Evolutionary conservation across 2,888 invertebrate genomes (phyloP).

Genomic region (Autographa gamma): DNA sequence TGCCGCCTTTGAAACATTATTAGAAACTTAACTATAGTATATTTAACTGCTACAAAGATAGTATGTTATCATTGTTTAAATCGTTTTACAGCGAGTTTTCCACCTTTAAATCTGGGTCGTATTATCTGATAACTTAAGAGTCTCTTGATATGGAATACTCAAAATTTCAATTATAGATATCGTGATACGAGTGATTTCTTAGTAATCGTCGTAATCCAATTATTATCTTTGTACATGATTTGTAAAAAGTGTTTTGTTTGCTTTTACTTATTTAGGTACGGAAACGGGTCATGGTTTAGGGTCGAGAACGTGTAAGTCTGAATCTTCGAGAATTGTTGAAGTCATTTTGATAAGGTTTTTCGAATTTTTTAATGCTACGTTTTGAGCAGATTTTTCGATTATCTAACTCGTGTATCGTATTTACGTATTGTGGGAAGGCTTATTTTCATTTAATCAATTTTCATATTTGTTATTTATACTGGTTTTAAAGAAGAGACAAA

Average conservation of each 20-base stretch:
- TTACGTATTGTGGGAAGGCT: no score
- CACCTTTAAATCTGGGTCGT: constrained; percentile 54
- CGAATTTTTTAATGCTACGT: no score
- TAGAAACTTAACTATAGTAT: constrained; percentile 7
- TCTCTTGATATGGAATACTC: constrained; percentile 46
- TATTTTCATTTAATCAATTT: no score
- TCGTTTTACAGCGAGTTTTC: constrained; percentile 35
- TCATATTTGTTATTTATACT: no score
- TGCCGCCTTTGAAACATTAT: not conserved
- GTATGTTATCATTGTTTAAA: constrained; percentile 40
- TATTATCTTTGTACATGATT: constrained; percentile 44
- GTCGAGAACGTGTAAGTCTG: no score
- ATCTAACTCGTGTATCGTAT: no score
- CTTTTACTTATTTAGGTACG: constrained; percentile 9
- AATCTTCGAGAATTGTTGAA: no score
- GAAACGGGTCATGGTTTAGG: constrained; percentile 3
- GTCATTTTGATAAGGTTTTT: no score
- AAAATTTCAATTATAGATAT: constrained; percentile 60
- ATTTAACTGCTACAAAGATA: constrained; percentile 21
- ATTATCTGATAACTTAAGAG: constrained; percentile 53
- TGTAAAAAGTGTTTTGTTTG: constrained; percentile 9
- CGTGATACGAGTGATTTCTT: constrained; percentile 47
- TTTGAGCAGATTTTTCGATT: no score
- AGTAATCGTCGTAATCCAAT: constrained; percentile 49
- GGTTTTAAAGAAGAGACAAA: no score